Conservation (phyloP, 2,797 vertebrate species). For the Argentina silus region DNA sequence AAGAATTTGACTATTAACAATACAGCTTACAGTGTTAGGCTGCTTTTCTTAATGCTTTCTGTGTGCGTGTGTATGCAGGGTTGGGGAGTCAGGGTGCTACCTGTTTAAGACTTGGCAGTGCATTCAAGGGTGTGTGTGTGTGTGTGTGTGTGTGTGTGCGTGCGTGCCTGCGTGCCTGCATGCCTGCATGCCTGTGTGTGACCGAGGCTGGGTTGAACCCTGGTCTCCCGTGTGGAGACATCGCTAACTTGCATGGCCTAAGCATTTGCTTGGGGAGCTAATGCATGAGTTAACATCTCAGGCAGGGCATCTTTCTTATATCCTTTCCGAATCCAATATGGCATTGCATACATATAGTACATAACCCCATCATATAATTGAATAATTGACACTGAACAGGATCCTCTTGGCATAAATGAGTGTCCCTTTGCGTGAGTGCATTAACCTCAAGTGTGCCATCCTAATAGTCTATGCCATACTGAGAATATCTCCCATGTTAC, state of each 20-base stretch:
- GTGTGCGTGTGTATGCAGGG: background rate
- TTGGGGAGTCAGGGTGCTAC: background rate
- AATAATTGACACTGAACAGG: background rate
- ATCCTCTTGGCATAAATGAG: background rate
- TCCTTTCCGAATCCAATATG: no score
- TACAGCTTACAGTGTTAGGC: no score
- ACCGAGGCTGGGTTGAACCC: no score
- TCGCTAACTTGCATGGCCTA: no score
- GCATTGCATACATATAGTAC: no score
- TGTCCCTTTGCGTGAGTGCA: background rate
- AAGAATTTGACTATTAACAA: no score
- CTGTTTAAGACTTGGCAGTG: background rate
- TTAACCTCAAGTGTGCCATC: background rate
- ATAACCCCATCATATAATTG: background rate
- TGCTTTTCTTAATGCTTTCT: no score
- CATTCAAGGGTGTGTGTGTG: background rate
- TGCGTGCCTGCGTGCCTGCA: background rate
- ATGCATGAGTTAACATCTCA: no score
- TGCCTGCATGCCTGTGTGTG: no score
- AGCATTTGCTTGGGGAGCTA: no score
- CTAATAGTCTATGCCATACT: background rate
- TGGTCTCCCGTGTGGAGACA: no score
- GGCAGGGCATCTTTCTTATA: no score
- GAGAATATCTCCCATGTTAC: constrained; percentile 10
- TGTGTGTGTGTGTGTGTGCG: background rate